Base-by-base conservation (phyloP, 2,797 vertebrate genomes). In the Eulemur albifrons region DNA sequence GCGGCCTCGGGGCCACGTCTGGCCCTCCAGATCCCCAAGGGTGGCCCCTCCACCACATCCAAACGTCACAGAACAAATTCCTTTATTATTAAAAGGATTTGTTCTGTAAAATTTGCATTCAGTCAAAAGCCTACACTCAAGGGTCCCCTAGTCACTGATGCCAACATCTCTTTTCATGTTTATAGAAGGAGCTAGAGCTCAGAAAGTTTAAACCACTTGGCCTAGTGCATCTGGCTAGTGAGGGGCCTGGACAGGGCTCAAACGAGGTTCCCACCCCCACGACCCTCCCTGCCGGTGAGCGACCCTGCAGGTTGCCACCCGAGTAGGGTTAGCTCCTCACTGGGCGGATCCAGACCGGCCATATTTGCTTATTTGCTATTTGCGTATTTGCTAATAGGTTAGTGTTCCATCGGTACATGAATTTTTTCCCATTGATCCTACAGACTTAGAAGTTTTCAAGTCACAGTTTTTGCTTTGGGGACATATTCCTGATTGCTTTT, bases 251-350 rank as follows among this genome's bases (percentile, higher is more conserved):
- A 14, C 15, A 2, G 7, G 3, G 1, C 25, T 70, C 18, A 4
- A 4, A n/a, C 6, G 5, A 32, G 35, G 3, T 43, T 50, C 43
- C 40, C 21, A 23, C 2, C 5, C 9, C 5, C 35, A 20, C 2
- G 17, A 43, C 20, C 2, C 3, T 0, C 4, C n/a, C n/a, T 45
- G 43, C 20, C 2, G 1, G 0, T 2, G 0, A 11, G n/a, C 4
- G 7, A 7, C 35, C 38, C 11, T 0, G 0, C 0, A 11, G 2
- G 0, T 20, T 35, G 12, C 18, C 20, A 0, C 20, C 27, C 0
- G 4, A 30, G 8, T 4, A 1, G 1, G 3, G 23, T 35, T 2
- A 21, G 23, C 23, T 21, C 21, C 3, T 32, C 27, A 0, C 1
- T 2, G 5, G 52, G 2, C 57, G 9, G 30, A 35, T 3, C 43